Evolutionary conservation across 2,888 invertebrate species (phyloP).

Genomic region (Lacanobia oleracea): DNA sequence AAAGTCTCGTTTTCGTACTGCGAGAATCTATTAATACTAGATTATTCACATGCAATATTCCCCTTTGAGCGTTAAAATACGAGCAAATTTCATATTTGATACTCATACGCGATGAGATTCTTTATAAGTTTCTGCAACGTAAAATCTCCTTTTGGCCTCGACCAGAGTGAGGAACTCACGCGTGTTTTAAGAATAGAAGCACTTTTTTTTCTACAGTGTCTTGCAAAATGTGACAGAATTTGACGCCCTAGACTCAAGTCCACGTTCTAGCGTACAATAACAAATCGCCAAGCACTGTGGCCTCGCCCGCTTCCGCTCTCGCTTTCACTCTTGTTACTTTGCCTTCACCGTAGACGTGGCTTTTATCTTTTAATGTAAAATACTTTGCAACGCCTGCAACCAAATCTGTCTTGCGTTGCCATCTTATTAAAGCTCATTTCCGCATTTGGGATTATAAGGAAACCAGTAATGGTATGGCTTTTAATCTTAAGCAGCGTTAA

Average conservation of each 20-base stretch:
- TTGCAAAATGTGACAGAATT: neutral
- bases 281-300: neutral
- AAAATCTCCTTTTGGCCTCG: constrained; percentile 3
- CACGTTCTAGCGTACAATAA: too few species aligned
- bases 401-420: constrained; percentile 23
- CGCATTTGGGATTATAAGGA: constrained; percentile 23
- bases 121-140: constrained; percentile 47
- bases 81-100: constrained; percentile 56
- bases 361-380: constrained; percentile 28
- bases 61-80: constrained; percentile 53
- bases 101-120: constrained; percentile 33
- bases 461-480: constrained; percentile 31
- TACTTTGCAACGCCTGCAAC: constrained; percentile 44
- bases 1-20: constrained; percentile 16
- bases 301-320: neutral
- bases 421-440: constrained; percentile 50
- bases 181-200: neutral
- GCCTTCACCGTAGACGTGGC: neutral
- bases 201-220: neutral
- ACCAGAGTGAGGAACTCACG: neutral
- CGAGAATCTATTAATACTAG: constrained; percentile 49
- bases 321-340: neutral
- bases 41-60: constrained; percentile 55
- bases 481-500: constrained; percentile 17
- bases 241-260: too few species aligned